These are phyloP conservation scores for Dexiosoma caninum DNA, from an alignment of 2,888 invertebrate genomes.

Conservation along the genomic window DNA sequence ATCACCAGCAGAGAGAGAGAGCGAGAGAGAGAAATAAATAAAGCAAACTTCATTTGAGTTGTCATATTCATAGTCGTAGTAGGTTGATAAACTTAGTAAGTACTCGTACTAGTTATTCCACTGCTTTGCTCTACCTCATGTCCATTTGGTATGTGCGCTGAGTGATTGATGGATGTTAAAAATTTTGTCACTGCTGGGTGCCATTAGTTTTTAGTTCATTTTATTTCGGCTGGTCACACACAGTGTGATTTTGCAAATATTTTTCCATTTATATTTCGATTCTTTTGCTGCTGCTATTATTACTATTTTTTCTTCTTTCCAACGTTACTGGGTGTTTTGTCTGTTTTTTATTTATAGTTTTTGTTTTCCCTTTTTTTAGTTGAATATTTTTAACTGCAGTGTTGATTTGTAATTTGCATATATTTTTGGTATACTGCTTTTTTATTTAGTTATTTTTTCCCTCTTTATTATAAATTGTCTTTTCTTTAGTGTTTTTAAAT, in stretches of 20 bases:
- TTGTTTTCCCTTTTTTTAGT: no score
- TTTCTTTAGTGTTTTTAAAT: slow-evolving; percentile 37
- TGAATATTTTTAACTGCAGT: slow-evolving; percentile 27
- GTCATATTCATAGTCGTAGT: slow-evolving; percentile 31
- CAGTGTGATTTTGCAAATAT: slow-evolving; percentile 48
- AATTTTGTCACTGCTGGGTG: slow-evolving; percentile 72
- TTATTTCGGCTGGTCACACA: slow-evolving; percentile 40
- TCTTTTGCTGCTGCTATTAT: slow-evolving; percentile 26
- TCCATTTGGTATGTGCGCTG: slow-evolving; percentile 58
- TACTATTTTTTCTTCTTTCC: not conserved
- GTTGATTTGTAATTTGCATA: slow-evolving; percentile 62
- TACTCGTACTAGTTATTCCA: slow-evolving; percentile 12
- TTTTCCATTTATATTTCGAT: slow-evolving; percentile 14
- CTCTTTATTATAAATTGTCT: slow-evolving; percentile 36
- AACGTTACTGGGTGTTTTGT: slow-evolving; percentile 28
- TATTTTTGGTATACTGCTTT: slow-evolving; percentile 38
- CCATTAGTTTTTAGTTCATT: slow-evolving; percentile 59
- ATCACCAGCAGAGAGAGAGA: not conserved
- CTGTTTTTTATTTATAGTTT: slow-evolving; percentile 23
- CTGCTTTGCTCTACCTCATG: slow-evolving; percentile 37
- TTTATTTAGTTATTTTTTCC: slow-evolving; percentile 22
- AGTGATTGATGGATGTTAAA: slow-evolving; percentile 74
- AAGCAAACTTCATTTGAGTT: slow-evolving; percentile 42
- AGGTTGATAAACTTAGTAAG: not conserved
- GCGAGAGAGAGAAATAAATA: not conserved